These are phyloP conservation scores for Microctenopoma stevenorrisi DNA, from an alignment of 2,797 vertebrate species.

Conservation along the genomic window DNA sequence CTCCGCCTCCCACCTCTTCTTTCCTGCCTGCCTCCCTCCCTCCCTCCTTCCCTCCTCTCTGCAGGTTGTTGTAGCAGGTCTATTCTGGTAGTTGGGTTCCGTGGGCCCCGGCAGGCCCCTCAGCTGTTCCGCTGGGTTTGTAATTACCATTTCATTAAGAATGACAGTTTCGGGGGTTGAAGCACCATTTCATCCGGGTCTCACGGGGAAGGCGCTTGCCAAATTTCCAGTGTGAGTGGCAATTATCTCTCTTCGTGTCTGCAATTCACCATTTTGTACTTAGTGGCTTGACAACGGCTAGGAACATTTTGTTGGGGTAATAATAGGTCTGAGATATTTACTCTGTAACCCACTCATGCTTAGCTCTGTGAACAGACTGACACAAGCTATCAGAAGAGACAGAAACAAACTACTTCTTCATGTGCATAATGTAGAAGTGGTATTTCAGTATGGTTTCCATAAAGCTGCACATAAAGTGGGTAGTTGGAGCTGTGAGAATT, in stretches of 20 bases:
- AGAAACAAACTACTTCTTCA: constrained; percentile 46
- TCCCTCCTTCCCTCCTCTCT: constrained; percentile 64
- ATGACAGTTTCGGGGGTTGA: constrained; percentile 85
- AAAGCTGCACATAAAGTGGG: constrained; percentile 17
- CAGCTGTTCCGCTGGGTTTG: constrained; percentile 86
- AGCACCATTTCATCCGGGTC: constrained; percentile 83
- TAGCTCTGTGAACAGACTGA: constrained; percentile 64
- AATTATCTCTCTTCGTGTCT: constrained; percentile 83
- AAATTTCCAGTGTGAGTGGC: constrained; percentile 83
- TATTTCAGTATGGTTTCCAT: constrained; percentile 32
- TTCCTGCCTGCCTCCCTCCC: constrained; percentile 20
- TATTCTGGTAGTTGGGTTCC: constrained; percentile 79
- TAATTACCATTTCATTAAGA: constrained; percentile 88
- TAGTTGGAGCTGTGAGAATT: constrained; percentile 2
- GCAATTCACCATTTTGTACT: constrained; percentile 85
- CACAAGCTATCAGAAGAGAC: constrained; percentile 60
- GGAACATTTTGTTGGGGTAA: constrained; percentile 76
- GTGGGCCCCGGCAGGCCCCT: constrained; percentile 80
- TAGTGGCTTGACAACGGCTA: constrained; percentile 78
- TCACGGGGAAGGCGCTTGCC: constrained; percentile 82
- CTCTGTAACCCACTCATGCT: constrained; percentile 71
- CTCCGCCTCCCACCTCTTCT: constrained; percentile 11
- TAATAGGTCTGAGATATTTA: constrained; percentile 77
- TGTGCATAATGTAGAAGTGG: constrained; percentile 35
- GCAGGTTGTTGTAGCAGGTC: constrained; percentile 82